Percentiles rank a stretch among this genome's conserved stretches.
Evolutionary conservation across 2,888 invertebrate genomes (phyloP).

Genomic region (Macaria notata): DNA sequence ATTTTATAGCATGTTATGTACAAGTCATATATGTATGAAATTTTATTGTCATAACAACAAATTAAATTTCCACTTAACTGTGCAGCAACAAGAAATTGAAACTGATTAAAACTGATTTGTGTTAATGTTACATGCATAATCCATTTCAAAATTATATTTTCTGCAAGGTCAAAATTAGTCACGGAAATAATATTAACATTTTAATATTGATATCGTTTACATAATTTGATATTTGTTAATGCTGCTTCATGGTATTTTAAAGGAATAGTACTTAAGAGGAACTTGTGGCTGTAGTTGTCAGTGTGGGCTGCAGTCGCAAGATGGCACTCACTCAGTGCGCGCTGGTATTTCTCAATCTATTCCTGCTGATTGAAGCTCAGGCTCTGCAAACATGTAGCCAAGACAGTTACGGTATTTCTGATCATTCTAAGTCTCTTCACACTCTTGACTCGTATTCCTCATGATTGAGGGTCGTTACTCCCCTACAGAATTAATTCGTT

Average conservation of each 20-base stretch:
- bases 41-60: too few relatives aligned
- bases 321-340: neutral
- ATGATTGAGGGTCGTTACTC: too few relatives aligned
- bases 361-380: neutral
- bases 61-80: neutral
- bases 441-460: too few relatives aligned
- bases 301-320: neutral
- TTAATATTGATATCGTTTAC: neutral
- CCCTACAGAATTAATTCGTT: too few relatives aligned
- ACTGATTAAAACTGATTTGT: neutral
- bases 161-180: conserved; percentile 4
- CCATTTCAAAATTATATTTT: conserved; percentile 7
- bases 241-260: conserved; percentile 4
- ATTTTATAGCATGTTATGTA: too few relatives aligned
- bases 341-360: neutral
- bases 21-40: too few relatives aligned
- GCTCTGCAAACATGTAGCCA: neutral
- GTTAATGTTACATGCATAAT: conserved; percentile 8
- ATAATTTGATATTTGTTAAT: conserved; percentile 1
- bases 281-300: neutral
- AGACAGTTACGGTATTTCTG: neutral
- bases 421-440: too few relatives aligned
- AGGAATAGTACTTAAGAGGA: neutral
- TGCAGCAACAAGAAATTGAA: conserved; percentile 1
- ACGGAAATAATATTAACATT: conserved; percentile 2